A percentile compares a stretch with the other conserved stretches of the same genome.
These are phyloP conservation scores for Leucophora obtusa DNA, from an alignment of 2,888 invertebrate species.

Conservation along the genomic window DNA sequence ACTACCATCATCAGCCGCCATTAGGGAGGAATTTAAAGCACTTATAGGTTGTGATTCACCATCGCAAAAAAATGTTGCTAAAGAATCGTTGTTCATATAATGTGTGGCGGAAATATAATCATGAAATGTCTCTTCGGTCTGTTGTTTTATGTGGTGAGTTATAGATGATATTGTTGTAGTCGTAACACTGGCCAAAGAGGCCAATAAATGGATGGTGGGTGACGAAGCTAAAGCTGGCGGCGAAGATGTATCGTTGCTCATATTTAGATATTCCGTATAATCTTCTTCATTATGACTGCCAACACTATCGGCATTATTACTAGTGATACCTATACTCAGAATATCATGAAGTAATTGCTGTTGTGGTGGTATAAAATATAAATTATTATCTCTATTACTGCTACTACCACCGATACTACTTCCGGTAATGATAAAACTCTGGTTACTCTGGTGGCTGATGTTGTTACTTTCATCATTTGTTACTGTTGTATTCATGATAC, in stretches of 20 bases:
- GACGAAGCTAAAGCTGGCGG: conserved; percentile 12
- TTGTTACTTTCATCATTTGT: neutral
- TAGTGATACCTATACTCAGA: conserved; percentile 2
- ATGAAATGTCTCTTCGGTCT: conserved; percentile 23
- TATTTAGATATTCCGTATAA: conserved; percentile 35
- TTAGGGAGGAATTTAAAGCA: conserved; percentile 33
- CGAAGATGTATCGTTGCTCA: conserved; percentile 34
- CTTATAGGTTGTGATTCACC: conserved; percentile 60
- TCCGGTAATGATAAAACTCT: conserved; percentile 29
- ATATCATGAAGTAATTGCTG: conserved; percentile 62
- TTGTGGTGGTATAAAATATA: conserved; percentile 70
- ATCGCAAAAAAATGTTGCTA: conserved; percentile 69
- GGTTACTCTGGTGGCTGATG: conserved; percentile 20
- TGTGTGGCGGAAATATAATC: neutral
- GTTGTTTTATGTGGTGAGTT: conserved; percentile 30
- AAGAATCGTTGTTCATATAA: conserved; percentile 9
- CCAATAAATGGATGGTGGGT: conserved; percentile 46
- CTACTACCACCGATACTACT: conserved; percentile 11
- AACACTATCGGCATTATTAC: conserved; percentile 5
- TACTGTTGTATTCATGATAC: conserved; percentile 1
- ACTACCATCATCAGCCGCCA: conserved; percentile 21
- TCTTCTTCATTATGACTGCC: conserved; percentile 48
- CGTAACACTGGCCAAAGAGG: conserved; percentile 49
- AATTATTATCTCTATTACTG: conserved; percentile 61
- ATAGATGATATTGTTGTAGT: conserved; percentile 58